Percentiles rank a stretch among this genome's conserved stretches.
Evolutionary conservation across 2,888 invertebrate species (phyloP).

Genomic region (Tiphia femorata): DNA sequence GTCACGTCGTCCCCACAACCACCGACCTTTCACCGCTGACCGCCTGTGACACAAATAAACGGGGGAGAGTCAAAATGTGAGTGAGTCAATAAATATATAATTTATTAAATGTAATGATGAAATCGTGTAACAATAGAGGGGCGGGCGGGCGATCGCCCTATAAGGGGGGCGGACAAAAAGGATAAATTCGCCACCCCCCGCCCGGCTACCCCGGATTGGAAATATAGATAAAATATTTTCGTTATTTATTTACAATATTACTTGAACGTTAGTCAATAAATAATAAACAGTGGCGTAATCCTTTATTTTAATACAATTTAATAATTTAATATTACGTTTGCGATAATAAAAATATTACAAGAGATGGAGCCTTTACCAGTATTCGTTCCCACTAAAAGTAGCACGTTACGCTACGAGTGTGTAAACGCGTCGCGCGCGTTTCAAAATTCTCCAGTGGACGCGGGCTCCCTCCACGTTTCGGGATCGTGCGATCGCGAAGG

Average conservation of each 20-base stretch:
- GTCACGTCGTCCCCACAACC: too few relatives aligned
- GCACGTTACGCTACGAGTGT: constrained; percentile 38
- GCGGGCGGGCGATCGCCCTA: constrained; percentile 46
- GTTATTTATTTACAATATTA: constrained; percentile 68
- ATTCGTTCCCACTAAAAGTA: constrained; percentile 50
- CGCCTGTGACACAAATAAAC: constrained; percentile 1
- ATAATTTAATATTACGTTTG: constrained; percentile 61
- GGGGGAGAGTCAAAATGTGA: constrained; percentile 52
- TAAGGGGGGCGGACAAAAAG: constrained; percentile 48
- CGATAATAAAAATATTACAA: constrained; percentile 69
- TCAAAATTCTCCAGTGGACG: constrained; percentile 22
- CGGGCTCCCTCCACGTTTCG: neutral
- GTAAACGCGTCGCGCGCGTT: constrained; percentile 21
- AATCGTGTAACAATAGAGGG: constrained; percentile 68
- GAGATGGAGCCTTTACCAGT: constrained; percentile 65
- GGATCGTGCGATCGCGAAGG: neutral
- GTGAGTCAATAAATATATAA: constrained; percentile 68
- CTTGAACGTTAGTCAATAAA: constrained; percentile 67
- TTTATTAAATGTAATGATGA: constrained; percentile 70
- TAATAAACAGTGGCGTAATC: constrained; percentile 67
- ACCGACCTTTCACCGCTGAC: neutral
- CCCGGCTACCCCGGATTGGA: constrained; percentile 62
- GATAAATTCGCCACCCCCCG: constrained; percentile 39
- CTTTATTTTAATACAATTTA: constrained; percentile 58
- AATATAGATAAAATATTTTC: constrained; percentile 70